Conservation (phyloP, 2,113 vertebrate species). For the Columba janthina region DNA sequence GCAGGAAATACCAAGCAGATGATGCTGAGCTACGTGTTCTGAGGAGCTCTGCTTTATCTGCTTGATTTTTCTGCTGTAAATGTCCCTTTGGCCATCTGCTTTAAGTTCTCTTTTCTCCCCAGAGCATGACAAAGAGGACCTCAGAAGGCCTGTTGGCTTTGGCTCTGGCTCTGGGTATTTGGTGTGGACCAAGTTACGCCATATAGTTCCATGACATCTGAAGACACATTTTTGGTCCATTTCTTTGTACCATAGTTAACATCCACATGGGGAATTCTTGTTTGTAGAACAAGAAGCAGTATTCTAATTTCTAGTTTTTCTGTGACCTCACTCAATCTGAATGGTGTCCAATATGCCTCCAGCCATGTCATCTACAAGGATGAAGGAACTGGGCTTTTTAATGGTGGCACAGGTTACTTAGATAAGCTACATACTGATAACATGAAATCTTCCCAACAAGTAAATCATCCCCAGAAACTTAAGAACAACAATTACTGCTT, state of each 20-base stretch:
- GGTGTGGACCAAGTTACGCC: neutral
- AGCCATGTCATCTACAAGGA: neutral
- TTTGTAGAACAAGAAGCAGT: neutral
- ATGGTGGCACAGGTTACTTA: neutral
- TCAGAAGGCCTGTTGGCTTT: neutral
- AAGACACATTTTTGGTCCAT: neutral
- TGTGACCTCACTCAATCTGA: neutral
- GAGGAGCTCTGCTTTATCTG: neutral
- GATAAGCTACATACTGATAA: neutral
- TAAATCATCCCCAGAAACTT: neutral
- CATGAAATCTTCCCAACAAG: neutral
- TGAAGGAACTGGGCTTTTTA: neutral
- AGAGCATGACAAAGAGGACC: neutral
- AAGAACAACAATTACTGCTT: neutral
- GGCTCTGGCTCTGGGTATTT: neutral
- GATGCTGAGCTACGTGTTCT: neutral
- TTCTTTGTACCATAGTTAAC: neutral
- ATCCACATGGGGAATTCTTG: neutral
- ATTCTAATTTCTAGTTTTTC: neutral
- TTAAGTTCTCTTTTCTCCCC: neutral
- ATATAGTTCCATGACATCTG: neutral
- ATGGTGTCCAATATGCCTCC: neutral
- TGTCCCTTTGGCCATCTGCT: neutral
- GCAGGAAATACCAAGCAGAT: neutral
- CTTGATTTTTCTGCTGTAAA: neutral